Evolutionary conservation across 2,113 vertebrate species (phyloP).

Genomic region (Pardalotus punctatus): DNA sequence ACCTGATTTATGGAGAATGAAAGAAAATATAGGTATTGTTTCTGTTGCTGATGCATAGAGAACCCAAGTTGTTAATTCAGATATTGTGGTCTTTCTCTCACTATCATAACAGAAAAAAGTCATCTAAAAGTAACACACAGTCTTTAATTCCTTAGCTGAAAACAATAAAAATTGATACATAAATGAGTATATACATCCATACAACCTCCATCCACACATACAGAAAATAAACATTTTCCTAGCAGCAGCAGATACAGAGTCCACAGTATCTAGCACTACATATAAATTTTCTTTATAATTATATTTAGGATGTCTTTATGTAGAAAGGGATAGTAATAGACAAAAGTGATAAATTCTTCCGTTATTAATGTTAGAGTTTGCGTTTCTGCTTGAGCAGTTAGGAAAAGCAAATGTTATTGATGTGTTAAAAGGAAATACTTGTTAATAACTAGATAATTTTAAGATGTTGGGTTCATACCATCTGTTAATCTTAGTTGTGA

Average conservation of each 20-base stretch:
- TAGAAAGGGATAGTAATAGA: background rate
- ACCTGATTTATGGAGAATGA: background rate
- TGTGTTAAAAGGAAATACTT: conserved; percentile 84
- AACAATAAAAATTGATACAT: background rate
- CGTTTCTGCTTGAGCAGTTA: conserved; percentile 31
- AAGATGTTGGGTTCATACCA: conserved; percentile 91
- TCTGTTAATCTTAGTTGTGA: conserved; percentile 97
- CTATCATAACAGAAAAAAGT: background rate
- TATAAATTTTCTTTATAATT: background rate
- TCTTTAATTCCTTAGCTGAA: background rate
- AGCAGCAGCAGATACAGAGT: background rate
- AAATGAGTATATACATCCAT: background rate
- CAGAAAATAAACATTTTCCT: background rate
- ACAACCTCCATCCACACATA: background rate
- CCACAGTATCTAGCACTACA: background rate
- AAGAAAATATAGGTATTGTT: background rate
- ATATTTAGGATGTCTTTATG: background rate
- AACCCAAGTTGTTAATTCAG: background rate
- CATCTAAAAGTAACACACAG: background rate
- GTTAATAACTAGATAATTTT: conserved; percentile 84
- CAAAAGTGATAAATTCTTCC: background rate
- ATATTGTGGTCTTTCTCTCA: background rate
- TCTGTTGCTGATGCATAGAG: background rate
- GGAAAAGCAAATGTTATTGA: conserved; percentile 82
- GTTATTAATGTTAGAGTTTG: conserved; percentile 11